phyloP scores from a whole-genome alignment of 1,140 invertebrate genomes.

The Plectus sambesii region DNA sequence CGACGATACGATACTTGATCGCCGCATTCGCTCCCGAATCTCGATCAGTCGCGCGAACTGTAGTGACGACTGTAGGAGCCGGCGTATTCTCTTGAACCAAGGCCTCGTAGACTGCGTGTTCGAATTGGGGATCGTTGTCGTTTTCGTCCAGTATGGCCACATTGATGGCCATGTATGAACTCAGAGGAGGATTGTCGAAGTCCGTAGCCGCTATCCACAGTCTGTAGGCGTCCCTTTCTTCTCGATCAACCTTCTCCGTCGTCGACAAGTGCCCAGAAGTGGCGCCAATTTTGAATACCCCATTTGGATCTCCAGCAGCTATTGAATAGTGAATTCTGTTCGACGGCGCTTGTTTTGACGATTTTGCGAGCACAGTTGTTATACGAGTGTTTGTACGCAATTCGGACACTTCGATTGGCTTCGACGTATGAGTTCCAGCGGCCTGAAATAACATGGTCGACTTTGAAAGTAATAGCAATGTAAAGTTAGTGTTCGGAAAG shows the following conservation, averaged over 20 bases:
- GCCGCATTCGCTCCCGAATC: slow-evolving; percentile 76
- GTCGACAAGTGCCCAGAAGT: slow-evolving; percentile 67
- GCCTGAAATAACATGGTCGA: neutral
- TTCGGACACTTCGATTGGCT: no score
- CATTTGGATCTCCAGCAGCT: slow-evolving; percentile 76
- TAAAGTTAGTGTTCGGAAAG: no score
- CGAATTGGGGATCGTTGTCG: slow-evolving; percentile 74
- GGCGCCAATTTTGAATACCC: slow-evolving; percentile 66
- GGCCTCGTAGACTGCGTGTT: slow-evolving; percentile 66
- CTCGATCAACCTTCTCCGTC: slow-evolving; percentile 68
- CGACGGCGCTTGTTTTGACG: no score
- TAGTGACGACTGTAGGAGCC: slow-evolving; percentile 63
- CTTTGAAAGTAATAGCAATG: no score
- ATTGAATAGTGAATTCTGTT: slow-evolving; percentile 59
- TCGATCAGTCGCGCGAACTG: slow-evolving; percentile 67
- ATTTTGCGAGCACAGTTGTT: no score
- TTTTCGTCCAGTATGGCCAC: slow-evolving; percentile 61
- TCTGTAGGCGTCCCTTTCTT: slow-evolving; percentile 69
- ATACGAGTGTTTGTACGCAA: no score
- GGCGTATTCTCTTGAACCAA: slow-evolving; percentile 71
- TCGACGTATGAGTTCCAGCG: neutral
- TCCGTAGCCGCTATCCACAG: slow-evolving; percentile 84
- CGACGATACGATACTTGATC: slow-evolving; percentile 63
- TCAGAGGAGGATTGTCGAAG: slow-evolving; percentile 60
- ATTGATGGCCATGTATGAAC: slow-evolving; percentile 54